Evolutionary conservation across 2,113 vertebrate genomes (phyloP), one percentile per base, ranked within the genome.

Genomic region (Scytalopus superciliaris): DNA sequence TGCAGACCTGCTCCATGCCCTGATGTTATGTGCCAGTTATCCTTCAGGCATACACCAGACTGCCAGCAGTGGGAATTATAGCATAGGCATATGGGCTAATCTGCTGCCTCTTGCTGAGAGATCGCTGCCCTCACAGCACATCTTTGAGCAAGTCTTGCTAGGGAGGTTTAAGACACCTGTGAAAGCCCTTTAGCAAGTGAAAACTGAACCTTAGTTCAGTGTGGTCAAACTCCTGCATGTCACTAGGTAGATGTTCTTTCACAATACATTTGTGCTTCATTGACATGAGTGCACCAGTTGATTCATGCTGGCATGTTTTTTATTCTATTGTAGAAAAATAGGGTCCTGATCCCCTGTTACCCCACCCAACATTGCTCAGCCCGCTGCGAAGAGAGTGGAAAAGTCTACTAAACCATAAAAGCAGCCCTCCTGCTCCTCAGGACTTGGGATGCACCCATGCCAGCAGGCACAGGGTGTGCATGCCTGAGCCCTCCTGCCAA

Each of bases 391-490:
- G 39, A 47, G 30, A 78, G 35, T 25, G 30, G 42, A 60, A 82
- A 78, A 94, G 60, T 62, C n/a, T 55, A n/a, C 56, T 52, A 72
- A 84, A 85, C 33, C 35, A 87, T 84, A 82, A 72, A 23, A 84
- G 53, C 84, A 79, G 33, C n/a, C 6, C 23, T 63, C 4, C 40
- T 55, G 35, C 56, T 84, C n/a, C 50, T 74, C 0, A 1, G 30
- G 47, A 45, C 44, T 44, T 0, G 0, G 56, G 68, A 30, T 33
- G 33, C n/a, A n/a, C 19, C 1, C 0, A 8, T 49, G 50, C 55
- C 47, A 67, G 30, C 3, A 18, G 33, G 45, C 68, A 56, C 14
- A 53, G 68, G 14, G 14, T 64, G 53, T 44, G 30, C 47, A 19
- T 2, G 7, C 27, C 39, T 7, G 11, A 86, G 37, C 31, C 50